Conservation (phyloP, 2,888 invertebrate genomes). For the Cataglyphis livida region DNA sequence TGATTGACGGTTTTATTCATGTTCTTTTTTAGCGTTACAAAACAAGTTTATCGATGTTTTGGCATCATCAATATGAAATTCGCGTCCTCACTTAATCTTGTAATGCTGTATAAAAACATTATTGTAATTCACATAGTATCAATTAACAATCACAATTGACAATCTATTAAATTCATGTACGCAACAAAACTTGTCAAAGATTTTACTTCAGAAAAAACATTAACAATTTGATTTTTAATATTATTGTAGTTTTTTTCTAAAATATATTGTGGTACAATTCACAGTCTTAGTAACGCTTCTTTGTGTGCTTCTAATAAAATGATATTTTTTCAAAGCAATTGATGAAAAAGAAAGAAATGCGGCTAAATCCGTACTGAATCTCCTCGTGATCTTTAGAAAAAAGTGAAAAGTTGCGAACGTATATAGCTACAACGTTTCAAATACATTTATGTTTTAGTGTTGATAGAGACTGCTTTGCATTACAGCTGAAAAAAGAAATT, state of each 20-base stretch:
- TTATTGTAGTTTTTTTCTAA: not conserved
- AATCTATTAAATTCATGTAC: constrained; percentile 19
- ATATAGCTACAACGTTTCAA: constrained; percentile 4
- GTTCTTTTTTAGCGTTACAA: constrained; percentile 19
- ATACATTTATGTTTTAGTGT: constrained; percentile 30
- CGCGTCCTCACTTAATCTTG: constrained; percentile 16
- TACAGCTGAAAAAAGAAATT: constrained; percentile 58
- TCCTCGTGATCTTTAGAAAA: constrained; percentile 47
- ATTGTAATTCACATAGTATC: constrained; percentile 30
- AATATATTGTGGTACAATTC: not conserved
- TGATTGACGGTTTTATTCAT: constrained; percentile 50
- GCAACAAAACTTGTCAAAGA: constrained; percentile 7
- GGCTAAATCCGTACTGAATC: constrained; percentile 16
- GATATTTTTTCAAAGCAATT: not conserved
- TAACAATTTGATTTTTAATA: constrained; percentile 22
- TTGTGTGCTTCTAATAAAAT: constrained; percentile 24
- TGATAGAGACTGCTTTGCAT: constrained; percentile 41
- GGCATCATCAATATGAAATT: constrained; percentile 20
- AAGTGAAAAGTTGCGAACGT: constrained; percentile 38
- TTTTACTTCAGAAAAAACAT: not conserved
- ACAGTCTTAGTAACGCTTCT: constrained; percentile 39
- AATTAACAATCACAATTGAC: constrained; percentile 25
- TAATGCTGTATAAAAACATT: constrained; percentile 19
- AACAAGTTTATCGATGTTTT: constrained; percentile 51
- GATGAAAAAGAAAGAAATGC: constrained; percentile 37